Base-by-base conservation (phyloP, 2,888 invertebrate genomes). In the Xylota segnis region DNA sequence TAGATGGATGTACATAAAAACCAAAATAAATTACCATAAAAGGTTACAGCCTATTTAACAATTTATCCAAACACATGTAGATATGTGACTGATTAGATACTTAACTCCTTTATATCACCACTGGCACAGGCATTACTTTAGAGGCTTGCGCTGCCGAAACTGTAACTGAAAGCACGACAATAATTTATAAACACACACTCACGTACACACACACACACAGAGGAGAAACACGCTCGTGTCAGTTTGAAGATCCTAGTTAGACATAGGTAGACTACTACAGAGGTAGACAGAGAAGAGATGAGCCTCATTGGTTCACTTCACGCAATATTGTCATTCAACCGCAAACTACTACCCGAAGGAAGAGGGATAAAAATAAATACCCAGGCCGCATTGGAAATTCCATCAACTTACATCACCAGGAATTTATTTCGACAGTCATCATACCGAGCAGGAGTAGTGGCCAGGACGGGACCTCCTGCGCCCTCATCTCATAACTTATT, bases 41-140 rank as follows among this genome's bases (percentile, higher is more conserved):
- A 84, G 76, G 79, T 86, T 86, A 81, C 82, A 68, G 82, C 76
- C 86, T 81, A 86, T 82, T 86, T 86, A 82, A 86, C 86, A 86
- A 82, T 86, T 86, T 86, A 86, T 86, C 81, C 76, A 82, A 86
- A 86, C 81, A 82, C 86, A 82, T 82, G 86, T 86, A 86, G 76
- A 86, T 82, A 82, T 81, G 82, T 82, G 82, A 82, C 86, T 82
- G 86, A 86, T 82, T 86, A 86, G 71, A 76, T 82, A 81, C 75
- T 86, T 86, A 82, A 81, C 76, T 86, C 86, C 75, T 86, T 86
- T 81, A 82, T 75, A 71, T 84, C 79, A 63, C 79, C 74, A 52
- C 63, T 59, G 58, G 70, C 56, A 40, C 54, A 66, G 45, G 27
- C 58, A 71, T 81, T 76, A 79, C 74, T 56, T 61, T 18, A n/a